Evolutionary conservation across 2,797 vertebrate species (phyloP), one percentile per base, ranked within the genome.

Genomic region (Malurus splendens): DNA sequence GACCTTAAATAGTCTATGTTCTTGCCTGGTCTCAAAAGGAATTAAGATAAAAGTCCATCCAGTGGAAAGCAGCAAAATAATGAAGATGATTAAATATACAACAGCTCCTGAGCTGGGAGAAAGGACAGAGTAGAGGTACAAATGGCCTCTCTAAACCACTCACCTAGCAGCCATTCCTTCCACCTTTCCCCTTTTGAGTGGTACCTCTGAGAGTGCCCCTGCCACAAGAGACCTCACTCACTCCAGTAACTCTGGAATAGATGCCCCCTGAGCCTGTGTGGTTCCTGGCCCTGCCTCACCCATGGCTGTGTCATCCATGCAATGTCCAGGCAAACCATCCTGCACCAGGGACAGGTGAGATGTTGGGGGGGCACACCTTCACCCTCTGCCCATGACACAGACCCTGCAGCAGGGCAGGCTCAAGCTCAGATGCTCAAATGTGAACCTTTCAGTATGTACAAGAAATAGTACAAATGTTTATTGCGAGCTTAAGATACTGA

Each of bases 221-320:
- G 3, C 45, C 3, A 1, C 0, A 0, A 39, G n/a, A 70, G 48
- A 13, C 42, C 13, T 0, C 2, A n/a, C 15, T 19, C 1, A 1
- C 22, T 61, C 12, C 18, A 10, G 38, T 12, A 0, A 3, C 44
- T 51, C 12, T 1, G 2, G 28, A 38, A 54, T 12, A 24, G 28
- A 91, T 18, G 5, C 6, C 52, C n/a, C 18, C 22, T 8, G 13
- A 48, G n/a, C 27, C 24, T 1, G 0, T 2, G 6, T 3, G 4
- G 23, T 7, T 62, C 41, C 22, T 33, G 86, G 14, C 25, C 20
- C 60, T 22, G 8, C 2, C 3, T 17, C 0, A 3, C 7, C 22
- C 8, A 1, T 2, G 11, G 16, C 12, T 2, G 2, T 12, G 8
- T 17, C 12, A 32, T 30, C 25, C 5, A 10, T 2, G 6, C 60